A percentile compares a stretch with the other conserved stretches of the same genome.
phyloP scores from a whole-genome alignment of 2,888 invertebrate genomes.

The Carcina quercana region DNA sequence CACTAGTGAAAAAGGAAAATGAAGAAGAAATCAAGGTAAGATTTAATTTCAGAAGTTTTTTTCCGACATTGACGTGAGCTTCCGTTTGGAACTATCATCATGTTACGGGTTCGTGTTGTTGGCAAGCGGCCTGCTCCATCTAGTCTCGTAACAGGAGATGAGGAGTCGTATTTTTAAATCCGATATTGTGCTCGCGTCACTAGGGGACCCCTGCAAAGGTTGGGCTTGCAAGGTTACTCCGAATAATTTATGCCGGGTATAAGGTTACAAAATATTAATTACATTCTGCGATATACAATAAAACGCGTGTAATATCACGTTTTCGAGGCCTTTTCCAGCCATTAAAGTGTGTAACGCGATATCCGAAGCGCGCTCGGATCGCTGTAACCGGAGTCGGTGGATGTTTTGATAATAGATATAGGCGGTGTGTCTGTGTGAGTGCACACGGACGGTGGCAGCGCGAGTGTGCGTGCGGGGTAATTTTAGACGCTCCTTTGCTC shows the following conservation, averaged over 20 bases:
- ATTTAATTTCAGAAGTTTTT: slow-evolving; percentile 31
- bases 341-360: slow-evolving; percentile 74
- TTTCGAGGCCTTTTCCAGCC: slow-evolving; percentile 75
- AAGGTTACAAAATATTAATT: slow-evolving; percentile 70
- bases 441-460: slow-evolving; percentile 39
- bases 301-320: slow-evolving; percentile 73
- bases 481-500: slow-evolving; percentile 75
- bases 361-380: slow-evolving; percentile 72
- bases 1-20: slow-evolving; percentile 79
- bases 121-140: slow-evolving; percentile 60
- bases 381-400: slow-evolving; percentile 70
- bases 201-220: slow-evolving; percentile 46
- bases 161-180: slow-evolving; percentile 70
- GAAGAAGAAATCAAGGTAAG: slow-evolving; percentile 86
- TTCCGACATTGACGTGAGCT: slow-evolving; percentile 42
- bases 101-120: slow-evolving; percentile 53
- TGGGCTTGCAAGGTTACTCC: slow-evolving; percentile 43
- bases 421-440: slow-evolving; percentile 52
- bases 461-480: slow-evolving; percentile 67
- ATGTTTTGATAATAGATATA: slow-evolving; percentile 75
- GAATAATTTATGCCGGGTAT: slow-evolving; percentile 67
- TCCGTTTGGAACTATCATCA: slow-evolving; percentile 55
- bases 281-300: slow-evolving; percentile 71
- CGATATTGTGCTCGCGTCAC: slow-evolving; percentile 46
- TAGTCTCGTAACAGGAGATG: slow-evolving; percentile 57